These are phyloP conservation scores for Drosophila gaucha DNA, from an alignment of 2,888 invertebrate genomes.

Conservation along the genomic window DNA sequence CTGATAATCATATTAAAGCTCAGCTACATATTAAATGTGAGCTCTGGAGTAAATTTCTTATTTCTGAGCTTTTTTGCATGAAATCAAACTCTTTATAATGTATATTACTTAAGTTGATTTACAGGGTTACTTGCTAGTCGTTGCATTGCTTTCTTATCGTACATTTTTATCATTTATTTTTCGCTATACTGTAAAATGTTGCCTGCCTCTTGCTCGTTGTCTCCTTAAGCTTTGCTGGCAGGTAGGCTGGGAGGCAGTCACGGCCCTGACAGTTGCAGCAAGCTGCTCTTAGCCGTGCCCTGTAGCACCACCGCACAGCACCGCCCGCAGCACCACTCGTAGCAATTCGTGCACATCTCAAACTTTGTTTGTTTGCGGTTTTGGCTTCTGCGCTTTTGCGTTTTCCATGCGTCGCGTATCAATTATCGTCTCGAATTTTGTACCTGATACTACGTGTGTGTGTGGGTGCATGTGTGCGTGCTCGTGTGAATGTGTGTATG, in stretches of 20 bases:
- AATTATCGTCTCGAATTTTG: slow-evolving; percentile 74
- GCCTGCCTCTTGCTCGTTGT: background rate
- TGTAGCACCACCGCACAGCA: background rate
- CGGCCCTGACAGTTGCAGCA: background rate
- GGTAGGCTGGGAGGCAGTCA: no score
- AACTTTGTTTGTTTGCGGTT: slow-evolving; percentile 74
- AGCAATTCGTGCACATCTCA: slow-evolving; percentile 28
- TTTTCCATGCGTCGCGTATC: slow-evolving; percentile 66
- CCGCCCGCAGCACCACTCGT: background rate
- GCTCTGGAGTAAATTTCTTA: background rate
- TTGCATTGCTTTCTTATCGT: background rate
- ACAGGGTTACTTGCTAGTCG: slow-evolving; percentile 8
- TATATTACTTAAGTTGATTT: background rate
- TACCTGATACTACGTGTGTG: slow-evolving; percentile 15
- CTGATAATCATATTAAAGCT: background rate
- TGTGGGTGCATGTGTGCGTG: background rate
- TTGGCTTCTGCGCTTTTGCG: slow-evolving; percentile 66
- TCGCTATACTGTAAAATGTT: slow-evolving; percentile 39
- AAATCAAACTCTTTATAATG: background rate
- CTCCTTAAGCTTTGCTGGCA: background rate
- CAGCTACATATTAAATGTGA: no score
- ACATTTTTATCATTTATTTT: slow-evolving; percentile 4
- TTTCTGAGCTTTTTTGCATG: background rate
- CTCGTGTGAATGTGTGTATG: background rate
- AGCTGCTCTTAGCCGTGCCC: background rate